Evolutionary conservation across 2,888 invertebrate species (phyloP).

Genomic region (Tenthredo amoena): DNA sequence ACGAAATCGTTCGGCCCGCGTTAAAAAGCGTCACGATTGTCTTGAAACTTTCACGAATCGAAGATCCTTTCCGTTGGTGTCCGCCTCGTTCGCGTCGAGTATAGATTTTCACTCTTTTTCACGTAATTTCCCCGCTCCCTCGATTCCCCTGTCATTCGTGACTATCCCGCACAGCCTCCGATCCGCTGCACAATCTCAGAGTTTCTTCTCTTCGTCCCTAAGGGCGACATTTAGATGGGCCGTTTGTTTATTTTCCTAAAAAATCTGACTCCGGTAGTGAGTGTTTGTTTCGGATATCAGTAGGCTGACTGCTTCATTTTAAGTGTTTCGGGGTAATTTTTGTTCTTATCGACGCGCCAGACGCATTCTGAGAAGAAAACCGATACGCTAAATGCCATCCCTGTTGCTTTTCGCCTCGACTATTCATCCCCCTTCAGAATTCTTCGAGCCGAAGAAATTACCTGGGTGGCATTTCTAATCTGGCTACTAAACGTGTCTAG

Average conservation of each 20-base stretch:
- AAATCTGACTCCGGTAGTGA: conserved; percentile 40
- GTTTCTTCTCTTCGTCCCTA: neutral
- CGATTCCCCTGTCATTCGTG: neutral
- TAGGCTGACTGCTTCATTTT: conserved; percentile 53
- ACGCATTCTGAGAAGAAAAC: conserved; percentile 49
- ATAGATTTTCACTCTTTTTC: neutral
- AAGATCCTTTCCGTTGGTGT: neutral
- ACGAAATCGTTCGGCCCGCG: neutral
- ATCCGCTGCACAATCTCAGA: neutral
- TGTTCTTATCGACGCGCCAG: conserved; percentile 29
- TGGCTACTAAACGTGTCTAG: conserved; percentile 47
- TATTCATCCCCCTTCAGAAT: conserved; percentile 34
- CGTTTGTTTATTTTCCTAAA: conserved; percentile 23
- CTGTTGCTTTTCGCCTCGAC: conserved; percentile 43
- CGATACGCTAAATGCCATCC: conserved; percentile 53
- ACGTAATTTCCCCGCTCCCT: neutral
- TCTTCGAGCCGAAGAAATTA: conserved; percentile 25
- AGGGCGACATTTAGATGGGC: neutral
- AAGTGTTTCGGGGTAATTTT: conserved; percentile 55
- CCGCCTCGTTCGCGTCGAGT: neutral
- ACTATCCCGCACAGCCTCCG: neutral
- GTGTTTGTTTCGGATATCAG: conserved; percentile 52
- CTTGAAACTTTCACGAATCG: neutral
- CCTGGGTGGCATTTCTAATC: conserved; percentile 46
- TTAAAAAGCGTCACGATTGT: neutral